phyloP scores from a whole-genome alignment of 2,113 vertebrate genomes.

The Caloenas nicobarica region DNA sequence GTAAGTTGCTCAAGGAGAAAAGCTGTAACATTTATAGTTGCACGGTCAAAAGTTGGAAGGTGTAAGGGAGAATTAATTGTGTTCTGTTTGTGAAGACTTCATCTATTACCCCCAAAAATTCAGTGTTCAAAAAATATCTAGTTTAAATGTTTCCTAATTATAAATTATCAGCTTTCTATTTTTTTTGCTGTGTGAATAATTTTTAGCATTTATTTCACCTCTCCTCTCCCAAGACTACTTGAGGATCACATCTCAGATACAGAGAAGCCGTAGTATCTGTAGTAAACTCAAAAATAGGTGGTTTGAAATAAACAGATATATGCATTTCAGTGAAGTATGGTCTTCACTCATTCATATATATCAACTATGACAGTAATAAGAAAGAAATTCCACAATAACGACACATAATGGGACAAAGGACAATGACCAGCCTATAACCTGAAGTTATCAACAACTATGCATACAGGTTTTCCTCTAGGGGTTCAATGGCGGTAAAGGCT shows the following conservation, averaged over 20 bases:
- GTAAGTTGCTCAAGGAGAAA: neutral
- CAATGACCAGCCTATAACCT: neutral
- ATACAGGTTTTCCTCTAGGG: neutral
- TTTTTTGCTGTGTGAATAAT: neutral
- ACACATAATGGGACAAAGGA: neutral
- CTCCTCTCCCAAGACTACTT: neutral
- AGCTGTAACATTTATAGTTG: too few species aligned
- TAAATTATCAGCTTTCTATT: neutral
- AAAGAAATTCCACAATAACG: neutral
- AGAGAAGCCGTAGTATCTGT: neutral
- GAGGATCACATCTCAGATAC: neutral
- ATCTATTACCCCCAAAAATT: neutral
- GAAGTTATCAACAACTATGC: neutral
- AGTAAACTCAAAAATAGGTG: neutral
- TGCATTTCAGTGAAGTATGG: neutral
- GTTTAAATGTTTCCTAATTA: neutral
- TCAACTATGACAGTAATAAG: neutral
- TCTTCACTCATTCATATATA: neutral
- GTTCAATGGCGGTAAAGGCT: neutral
- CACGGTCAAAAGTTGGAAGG: neutral
- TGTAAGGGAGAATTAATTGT: neutral
- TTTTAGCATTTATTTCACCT: neutral
- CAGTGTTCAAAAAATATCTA: neutral
- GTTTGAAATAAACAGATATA: neutral
- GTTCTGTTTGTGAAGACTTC: neutral